Evolutionary conservation across 2,797 vertebrate genomes (phyloP), one percentile per base, ranked within the genome.

Genomic region (Staurois parvus): DNA sequence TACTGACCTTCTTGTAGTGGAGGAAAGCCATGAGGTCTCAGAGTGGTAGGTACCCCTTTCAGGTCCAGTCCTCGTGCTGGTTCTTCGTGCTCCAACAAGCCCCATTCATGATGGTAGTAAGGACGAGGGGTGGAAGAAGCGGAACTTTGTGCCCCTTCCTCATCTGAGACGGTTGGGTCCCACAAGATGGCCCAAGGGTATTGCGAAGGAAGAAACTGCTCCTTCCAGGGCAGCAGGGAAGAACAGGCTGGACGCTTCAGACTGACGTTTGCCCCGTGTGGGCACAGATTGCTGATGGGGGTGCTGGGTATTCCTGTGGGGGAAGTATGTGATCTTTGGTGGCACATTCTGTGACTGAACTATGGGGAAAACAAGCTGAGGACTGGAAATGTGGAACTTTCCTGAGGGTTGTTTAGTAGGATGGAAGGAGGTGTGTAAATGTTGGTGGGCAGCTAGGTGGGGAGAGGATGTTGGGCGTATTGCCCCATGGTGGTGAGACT

Each of bases 111-210:
- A 56, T 87, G 75, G 59, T 73, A 83, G 12, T 45, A 64, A 21
- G 85, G 80, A 13, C 75, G 79, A 30, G 80, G 68, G 1, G 85
- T 86, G n/a, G 59, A 86, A 62, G 83, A 84, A 67, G 93, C 94
- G 0, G 94, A 95, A 86, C 94, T 95, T 84, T 92, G 76, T 78
- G 94, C 94, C 79, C 93, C 94, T 0, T 95, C 95, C 88, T 95
- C 95, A 29, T 94, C 93, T 0, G 94, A 95, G 83, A 95, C 93
- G 0, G 95, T 95, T 81, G 95, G 94, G 12, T 94, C 95, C 95
- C 95, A 95, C 9, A 95, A 93, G 2, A 95, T 95, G 80, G 94
- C 95, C 95, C 95, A 95, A 56, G 95, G 95, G 78, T 95, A 95
- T 88, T 94, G 95, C 34, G 95, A 95, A 32, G 95, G 95, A 67